Evolutionary conservation across 1,140 invertebrate species (phyloP).

Genomic region (Sycophaga agraensis): DNA sequence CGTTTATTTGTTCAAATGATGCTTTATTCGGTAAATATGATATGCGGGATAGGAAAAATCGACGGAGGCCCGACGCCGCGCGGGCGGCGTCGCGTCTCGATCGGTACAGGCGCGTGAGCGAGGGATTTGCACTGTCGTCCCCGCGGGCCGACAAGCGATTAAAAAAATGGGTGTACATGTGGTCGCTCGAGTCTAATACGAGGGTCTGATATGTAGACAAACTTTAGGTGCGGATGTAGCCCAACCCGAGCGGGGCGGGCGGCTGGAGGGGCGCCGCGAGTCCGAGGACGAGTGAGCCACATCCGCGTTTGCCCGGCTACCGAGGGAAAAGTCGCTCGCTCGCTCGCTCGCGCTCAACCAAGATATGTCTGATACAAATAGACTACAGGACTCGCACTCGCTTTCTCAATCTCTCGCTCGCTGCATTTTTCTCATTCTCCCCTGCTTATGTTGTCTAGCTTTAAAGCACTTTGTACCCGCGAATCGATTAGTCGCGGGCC

Average conservation of each 20-base stretch:
- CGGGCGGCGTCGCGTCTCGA: background rate
- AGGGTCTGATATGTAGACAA: slow-evolving; percentile 49
- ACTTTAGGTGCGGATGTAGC: slow-evolving; percentile 27
- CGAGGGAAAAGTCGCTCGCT: too few relatives aligned
- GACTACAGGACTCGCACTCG: background rate
- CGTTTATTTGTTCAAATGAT: too few relatives aligned
- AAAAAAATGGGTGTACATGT: too few relatives aligned
- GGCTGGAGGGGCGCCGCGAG: too few relatives aligned
- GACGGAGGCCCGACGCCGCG: background rate
- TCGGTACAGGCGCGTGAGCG: background rate
- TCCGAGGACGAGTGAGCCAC: too few relatives aligned
- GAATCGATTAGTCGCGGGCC: slow-evolving; percentile 23
- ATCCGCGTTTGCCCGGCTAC: too few relatives aligned
- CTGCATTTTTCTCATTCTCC: too few relatives aligned
- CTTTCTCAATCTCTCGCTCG: too few relatives aligned
- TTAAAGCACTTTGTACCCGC: slow-evolving; percentile 38
- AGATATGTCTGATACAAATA: slow-evolving; percentile 19
- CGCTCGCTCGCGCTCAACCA: background rate
- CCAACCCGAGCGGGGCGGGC: too few relatives aligned
- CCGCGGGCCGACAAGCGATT: too few relatives aligned
- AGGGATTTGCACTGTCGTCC: too few relatives aligned
- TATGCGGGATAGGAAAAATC: background rate
- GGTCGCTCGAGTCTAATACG: too few relatives aligned
- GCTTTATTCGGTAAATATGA: background rate
- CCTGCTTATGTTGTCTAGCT: slow-evolving; percentile 24